A percentile compares a stretch with the other conserved stretches of the same genome.
phyloP scores from a whole-genome alignment of 2,888 invertebrate species.

The Dilophus febrilis region DNA sequence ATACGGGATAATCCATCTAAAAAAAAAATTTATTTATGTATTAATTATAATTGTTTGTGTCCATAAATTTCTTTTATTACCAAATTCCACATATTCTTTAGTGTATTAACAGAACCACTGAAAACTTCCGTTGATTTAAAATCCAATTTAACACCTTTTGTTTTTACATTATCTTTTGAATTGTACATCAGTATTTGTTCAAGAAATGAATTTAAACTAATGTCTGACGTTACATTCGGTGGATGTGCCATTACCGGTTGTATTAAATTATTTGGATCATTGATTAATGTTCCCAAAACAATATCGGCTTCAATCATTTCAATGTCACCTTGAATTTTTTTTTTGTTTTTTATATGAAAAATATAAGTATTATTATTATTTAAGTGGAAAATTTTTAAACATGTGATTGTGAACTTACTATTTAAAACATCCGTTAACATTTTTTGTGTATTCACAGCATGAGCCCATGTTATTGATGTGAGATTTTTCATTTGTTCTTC shows the following conservation, averaged over 20 bases:
- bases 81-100: conserved; percentile 25
- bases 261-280: conserved; percentile 30
- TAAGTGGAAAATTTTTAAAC: not conserved
- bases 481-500: conserved; percentile 34
- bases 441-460: conserved; percentile 60
- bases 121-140: conserved; percentile 68
- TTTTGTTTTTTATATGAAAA: too few relatives aligned
- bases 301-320: conserved; percentile 83
- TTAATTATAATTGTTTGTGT: not conserved
- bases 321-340: conserved; percentile 30
- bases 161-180: conserved; percentile 25
- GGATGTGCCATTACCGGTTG: conserved; percentile 80
- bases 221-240: conserved; percentile 50
- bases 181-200: conserved; percentile 36
- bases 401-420: conserved; percentile 25
- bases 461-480: conserved; percentile 64
- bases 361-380: not conserved
- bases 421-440: conserved; percentile 43
- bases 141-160: conserved; percentile 74
- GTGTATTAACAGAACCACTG: conserved; percentile 34
- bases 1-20: conserved; percentile 55
- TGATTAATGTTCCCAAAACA: conserved; percentile 42
- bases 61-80: conserved; percentile 19
- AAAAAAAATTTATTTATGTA: conserved; percentile 11
- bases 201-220: conserved; percentile 58